These are phyloP conservation scores for Coecobrya sp. DNA, from an alignment of 2,888 invertebrate species.

Conservation along the genomic window DNA sequence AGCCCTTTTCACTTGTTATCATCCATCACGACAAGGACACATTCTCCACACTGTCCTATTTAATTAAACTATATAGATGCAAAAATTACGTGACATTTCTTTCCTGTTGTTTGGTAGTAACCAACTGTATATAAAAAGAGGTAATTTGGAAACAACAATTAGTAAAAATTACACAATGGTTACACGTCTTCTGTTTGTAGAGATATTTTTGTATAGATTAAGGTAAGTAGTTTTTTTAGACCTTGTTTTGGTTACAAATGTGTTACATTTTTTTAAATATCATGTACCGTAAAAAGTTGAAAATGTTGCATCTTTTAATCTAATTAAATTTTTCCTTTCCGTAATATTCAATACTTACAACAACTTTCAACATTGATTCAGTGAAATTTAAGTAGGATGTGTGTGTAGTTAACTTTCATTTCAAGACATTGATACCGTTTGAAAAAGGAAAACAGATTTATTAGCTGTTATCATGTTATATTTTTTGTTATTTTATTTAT, in stretches of 20 bases:
- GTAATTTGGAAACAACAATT: background rate
- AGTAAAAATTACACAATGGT: slow-evolving; percentile 5
- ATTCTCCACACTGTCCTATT: background rate
- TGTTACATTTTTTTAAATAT: slow-evolving; percentile 15
- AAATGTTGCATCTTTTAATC: slow-evolving; percentile 8
- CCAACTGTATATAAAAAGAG: background rate
- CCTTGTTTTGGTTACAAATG: slow-evolving; percentile 46
- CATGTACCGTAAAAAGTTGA: slow-evolving; percentile 11
- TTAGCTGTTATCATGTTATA: slow-evolving; percentile 4
- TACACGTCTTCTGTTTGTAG: background rate
- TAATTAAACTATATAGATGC: slow-evolving; percentile 4
- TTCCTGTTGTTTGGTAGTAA: background rate
- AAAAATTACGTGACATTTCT: background rate
- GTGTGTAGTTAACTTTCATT: background rate
- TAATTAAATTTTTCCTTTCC: slow-evolving; percentile 39
- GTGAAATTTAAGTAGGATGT: slow-evolving; percentile 1
- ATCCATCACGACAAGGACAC: background rate
- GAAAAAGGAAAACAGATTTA: background rate
- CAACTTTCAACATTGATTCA: background rate
- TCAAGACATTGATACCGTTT: background rate
- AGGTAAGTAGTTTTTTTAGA: slow-evolving; percentile 39
- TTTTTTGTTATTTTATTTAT: slow-evolving; percentile 1
- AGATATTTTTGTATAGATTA: background rate
- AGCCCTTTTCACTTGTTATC: background rate
- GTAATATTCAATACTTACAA: background rate